Evolutionary conservation across 2,113 vertebrate genomes (phyloP).

Genomic region (Saimiri boliviensis): DNA sequence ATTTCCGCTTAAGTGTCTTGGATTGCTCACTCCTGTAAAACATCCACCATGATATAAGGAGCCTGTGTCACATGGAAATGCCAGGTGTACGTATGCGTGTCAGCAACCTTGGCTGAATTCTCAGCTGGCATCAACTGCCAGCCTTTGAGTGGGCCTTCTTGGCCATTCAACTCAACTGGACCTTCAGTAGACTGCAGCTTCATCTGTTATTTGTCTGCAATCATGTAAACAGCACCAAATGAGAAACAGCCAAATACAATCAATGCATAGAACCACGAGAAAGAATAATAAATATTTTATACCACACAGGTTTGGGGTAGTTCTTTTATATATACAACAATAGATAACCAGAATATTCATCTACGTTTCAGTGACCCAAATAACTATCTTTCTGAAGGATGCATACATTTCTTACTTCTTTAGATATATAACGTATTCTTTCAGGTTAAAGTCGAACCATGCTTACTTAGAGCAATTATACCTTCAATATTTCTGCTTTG

Average conservation of each 20-base stretch:
- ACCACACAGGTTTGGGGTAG: background rate
- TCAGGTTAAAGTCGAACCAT: background rate
- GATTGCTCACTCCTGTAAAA: background rate
- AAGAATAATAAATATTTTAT: background rate
- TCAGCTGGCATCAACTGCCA: too few species aligned
- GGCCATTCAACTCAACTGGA: background rate
- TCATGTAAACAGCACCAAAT: background rate
- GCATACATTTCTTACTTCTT: background rate
- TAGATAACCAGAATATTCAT: background rate
- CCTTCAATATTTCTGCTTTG: background rate
- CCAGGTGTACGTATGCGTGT: background rate
- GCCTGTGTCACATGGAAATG: background rate
- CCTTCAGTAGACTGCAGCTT: background rate
- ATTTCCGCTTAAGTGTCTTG: background rate
- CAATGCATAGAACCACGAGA: background rate
- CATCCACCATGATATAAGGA: background rate
- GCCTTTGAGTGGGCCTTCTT: background rate
- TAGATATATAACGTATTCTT: background rate
- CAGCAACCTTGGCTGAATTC: background rate
- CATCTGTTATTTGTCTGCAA: background rate
- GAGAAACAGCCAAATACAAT: background rate
- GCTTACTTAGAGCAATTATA: background rate
- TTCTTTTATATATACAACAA: background rate
- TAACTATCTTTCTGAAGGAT: background rate
- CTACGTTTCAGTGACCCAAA: background rate